Evolutionary conservation across 2,888 invertebrate genomes (phyloP).

Genomic region (Glomeris marginata): DNA sequence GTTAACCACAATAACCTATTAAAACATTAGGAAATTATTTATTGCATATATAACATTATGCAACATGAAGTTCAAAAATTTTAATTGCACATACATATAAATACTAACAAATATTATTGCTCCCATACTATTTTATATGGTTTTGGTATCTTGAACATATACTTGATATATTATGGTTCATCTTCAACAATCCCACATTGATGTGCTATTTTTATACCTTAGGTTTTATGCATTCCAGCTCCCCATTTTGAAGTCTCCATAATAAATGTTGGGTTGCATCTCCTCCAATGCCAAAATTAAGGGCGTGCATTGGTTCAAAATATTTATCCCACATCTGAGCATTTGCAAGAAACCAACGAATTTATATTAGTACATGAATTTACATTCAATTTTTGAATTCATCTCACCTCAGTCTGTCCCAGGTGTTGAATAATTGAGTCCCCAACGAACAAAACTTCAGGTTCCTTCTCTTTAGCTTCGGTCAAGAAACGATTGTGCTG

Average conservation of each 20-base stretch:
- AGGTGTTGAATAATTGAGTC: constrained; percentile 73
- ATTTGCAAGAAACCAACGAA: constrained; percentile 1
- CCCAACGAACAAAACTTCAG: constrained; percentile 80
- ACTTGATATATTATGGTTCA: too few relatives aligned
- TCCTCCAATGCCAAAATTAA: constrained; percentile 78
- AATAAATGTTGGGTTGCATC: constrained; percentile 78
- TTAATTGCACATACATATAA: too few relatives aligned
- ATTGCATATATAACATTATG: background rate
- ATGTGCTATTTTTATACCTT: constrained; percentile 44
- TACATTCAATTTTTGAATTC: background rate
- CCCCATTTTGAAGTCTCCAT: constrained; percentile 80
- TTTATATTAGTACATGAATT: background rate
- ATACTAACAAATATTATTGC: too few relatives aligned
- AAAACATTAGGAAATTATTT: too few relatives aligned
- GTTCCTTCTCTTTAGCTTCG: constrained; percentile 76
- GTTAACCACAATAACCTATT: constrained; percentile 65
- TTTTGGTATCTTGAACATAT: too few relatives aligned
- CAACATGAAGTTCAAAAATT: background rate
- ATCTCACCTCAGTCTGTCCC: constrained; percentile 50
- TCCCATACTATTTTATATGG: too few relatives aligned
- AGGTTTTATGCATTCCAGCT: constrained; percentile 72
- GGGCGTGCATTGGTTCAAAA: constrained; percentile 79
- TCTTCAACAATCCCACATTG: too few relatives aligned
- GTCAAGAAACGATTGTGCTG: constrained; percentile 73
- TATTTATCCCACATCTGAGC: constrained; percentile 71